phyloP scores from a whole-genome alignment of 2,888 invertebrate species.

The Anarsia innoxiella region DNA sequence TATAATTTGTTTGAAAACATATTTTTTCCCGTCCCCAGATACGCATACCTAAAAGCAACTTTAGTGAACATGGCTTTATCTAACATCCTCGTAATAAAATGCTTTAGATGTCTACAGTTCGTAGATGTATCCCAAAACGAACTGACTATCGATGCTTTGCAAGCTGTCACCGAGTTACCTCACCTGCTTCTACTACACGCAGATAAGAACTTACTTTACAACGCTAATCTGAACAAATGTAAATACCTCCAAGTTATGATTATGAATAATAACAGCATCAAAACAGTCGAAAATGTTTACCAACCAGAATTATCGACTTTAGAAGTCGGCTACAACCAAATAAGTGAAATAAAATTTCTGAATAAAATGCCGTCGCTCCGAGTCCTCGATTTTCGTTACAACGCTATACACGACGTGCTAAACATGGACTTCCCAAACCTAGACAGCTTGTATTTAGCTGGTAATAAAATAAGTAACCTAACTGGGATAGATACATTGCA shows the following conservation, averaged over 20 bases:
- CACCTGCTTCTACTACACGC: slow-evolving; percentile 74
- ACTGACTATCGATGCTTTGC: slow-evolving; percentile 59
- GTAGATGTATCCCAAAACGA: slow-evolving; percentile 74
- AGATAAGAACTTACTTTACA: slow-evolving; percentile 67
- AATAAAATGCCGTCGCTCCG: slow-evolving; percentile 52
- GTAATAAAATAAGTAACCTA: slow-evolving; percentile 80
- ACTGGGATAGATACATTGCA: slow-evolving; percentile 75
- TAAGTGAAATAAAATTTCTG: slow-evolving; percentile 40
- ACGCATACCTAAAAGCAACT: slow-evolving; percentile 75
- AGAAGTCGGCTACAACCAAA: slow-evolving; percentile 69
- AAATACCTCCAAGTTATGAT: slow-evolving; percentile 77
- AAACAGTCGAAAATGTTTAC: slow-evolving; percentile 62
- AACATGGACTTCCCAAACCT: slow-evolving; percentile 68
- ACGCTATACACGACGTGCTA: slow-evolving; percentile 56
- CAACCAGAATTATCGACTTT: slow-evolving; percentile 74
- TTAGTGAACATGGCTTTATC: slow-evolving; percentile 67
- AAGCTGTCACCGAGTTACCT: slow-evolving; percentile 65
- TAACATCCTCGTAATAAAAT: slow-evolving; percentile 60
- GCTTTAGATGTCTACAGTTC: slow-evolving; percentile 73
- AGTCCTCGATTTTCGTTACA: slow-evolving; percentile 72
- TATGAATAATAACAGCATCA: slow-evolving; percentile 70
- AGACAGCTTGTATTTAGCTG: slow-evolving; percentile 84
- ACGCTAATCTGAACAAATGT: slow-evolving; percentile 64
- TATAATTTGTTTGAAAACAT: too few relatives aligned
- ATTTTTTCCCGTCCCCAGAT: slow-evolving; percentile 47